phyloP scores from a whole-genome alignment of 2,888 invertebrate species.

The Cephus rjabovi region DNA sequence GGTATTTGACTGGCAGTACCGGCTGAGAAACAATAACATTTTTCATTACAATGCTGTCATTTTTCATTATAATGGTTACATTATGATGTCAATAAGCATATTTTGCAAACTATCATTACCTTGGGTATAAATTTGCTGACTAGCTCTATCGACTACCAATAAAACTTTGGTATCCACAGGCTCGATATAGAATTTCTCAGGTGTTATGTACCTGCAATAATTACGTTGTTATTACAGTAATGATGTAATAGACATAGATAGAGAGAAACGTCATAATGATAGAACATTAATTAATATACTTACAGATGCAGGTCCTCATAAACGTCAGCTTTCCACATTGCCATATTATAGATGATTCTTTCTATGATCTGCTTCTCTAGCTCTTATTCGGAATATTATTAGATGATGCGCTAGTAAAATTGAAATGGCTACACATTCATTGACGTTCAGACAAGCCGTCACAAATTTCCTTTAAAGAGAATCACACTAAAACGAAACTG shows the following conservation, averaged over 20 bases:
- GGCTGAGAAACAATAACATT: constrained; percentile 39
- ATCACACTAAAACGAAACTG: neutral
- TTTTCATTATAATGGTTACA: neutral
- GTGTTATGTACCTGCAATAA: constrained; percentile 81
- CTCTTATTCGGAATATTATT: neutral
- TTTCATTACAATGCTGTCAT: neutral
- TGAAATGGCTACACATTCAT: neutral
- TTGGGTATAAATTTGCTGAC: constrained; percentile 78
- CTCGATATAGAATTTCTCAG: constrained; percentile 90
- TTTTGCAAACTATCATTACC: constrained; percentile 66
- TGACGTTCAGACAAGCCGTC: neutral
- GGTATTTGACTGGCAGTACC: constrained; percentile 73
- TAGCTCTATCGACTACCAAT: constrained; percentile 86
- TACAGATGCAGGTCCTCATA: constrained; percentile 82
- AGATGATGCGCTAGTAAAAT: neutral
- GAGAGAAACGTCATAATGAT: neutral
- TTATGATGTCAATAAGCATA: neutral
- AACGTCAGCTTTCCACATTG: constrained; percentile 64
- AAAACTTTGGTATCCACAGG: constrained; percentile 81
- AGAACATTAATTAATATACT: constrained; percentile 60
- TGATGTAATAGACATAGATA: neutral
- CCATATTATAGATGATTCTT: constrained; percentile 47
- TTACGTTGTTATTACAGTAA: constrained; percentile 12
- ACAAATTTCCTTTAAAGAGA: neutral
- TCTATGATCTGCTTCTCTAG: neutral